phyloP scores from a whole-genome alignment of 2,888 invertebrate species.

The Melolontha melolontha region DNA sequence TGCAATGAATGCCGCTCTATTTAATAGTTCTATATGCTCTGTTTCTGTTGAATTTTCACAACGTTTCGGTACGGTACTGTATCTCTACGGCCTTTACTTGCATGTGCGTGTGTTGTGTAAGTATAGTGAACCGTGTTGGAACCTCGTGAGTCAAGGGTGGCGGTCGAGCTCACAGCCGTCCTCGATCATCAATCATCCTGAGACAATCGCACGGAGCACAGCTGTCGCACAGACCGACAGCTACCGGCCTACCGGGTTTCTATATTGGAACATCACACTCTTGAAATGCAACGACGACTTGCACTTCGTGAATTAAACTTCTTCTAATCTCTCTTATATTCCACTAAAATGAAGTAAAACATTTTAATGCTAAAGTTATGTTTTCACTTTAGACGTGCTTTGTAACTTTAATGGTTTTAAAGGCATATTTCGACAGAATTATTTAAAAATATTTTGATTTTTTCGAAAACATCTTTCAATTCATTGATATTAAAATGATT shows the following conservation, averaged over 20 bases:
- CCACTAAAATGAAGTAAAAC: too few species aligned
- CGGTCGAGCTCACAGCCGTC: constrained; percentile 64
- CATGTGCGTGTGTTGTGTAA: constrained; percentile 48
- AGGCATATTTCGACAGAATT: too few species aligned
- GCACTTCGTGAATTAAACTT: constrained; percentile 58
- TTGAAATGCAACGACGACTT: constrained; percentile 57
- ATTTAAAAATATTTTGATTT: too few species aligned
- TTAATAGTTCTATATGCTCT: not conserved
- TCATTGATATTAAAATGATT: too few species aligned
- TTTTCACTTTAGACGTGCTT: too few species aligned
- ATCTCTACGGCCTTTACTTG: constrained; percentile 1
- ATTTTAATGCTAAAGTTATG: too few species aligned
- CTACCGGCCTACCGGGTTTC: constrained; percentile 62
- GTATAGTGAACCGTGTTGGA: constrained; percentile 61
- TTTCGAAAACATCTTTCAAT: too few species aligned
- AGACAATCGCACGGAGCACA: constrained; percentile 73
- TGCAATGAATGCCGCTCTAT: constrained; percentile 2
- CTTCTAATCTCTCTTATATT: constrained; percentile 49
- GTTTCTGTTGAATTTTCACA: constrained; percentile 4
- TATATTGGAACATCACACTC: constrained; percentile 34
- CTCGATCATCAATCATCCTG: constrained; percentile 73
- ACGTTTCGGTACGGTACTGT: constrained; percentile 8
- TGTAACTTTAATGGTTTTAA: too few species aligned
- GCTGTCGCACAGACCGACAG: constrained; percentile 69
- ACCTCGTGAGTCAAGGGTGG: constrained; percentile 63